phyloP scores from a whole-genome alignment of 2,113 vertebrate genomes.

The Paramormyrops kingsleyae region DNA sequence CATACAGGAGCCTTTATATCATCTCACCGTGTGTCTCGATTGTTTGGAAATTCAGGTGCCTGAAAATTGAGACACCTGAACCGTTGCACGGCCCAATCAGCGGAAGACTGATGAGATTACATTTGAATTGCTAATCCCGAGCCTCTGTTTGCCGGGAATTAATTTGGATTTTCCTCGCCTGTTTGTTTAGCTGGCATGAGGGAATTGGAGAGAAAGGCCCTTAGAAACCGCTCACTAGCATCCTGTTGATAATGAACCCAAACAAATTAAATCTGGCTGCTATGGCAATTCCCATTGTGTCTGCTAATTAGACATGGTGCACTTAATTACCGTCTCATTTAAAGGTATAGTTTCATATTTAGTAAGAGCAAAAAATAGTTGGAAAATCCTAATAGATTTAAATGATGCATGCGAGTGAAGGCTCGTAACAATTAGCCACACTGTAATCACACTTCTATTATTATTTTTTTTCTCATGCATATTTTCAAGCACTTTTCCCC shows the following conservation, averaged over 20 bases:
- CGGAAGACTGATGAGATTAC: conserved; percentile 16
- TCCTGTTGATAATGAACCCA: conserved; percentile 13
- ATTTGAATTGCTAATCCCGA: conserved; percentile 35
- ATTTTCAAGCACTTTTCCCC: not conserved
- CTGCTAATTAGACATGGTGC: not conserved
- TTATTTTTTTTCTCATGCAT: not conserved
- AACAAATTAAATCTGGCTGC: conserved; percentile 17
- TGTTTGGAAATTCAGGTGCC: conserved; percentile 13
- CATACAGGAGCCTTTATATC: not conserved
- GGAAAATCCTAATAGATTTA: not conserved
- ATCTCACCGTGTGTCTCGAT: not conserved
- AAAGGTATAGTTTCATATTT: conserved; percentile 8
- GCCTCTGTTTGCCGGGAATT: conserved; percentile 13
- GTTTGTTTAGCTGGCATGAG: conserved; percentile 14
- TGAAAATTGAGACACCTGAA: conserved; percentile 7
- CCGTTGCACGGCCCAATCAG: not conserved
- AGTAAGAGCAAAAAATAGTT: not conserved
- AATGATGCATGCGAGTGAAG: not conserved
- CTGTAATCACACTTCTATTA: not conserved
- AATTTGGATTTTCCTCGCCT: conserved; percentile 19
- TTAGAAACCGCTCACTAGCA: not conserved
- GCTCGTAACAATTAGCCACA: not conserved
- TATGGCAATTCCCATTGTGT: not conserved
- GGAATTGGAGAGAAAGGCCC: conserved; percentile 5
- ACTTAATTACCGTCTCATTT: conserved; percentile 9